Evolutionary conservation across 2,888 invertebrate genomes (phyloP), one percentile per base, ranked within the genome.

Genomic region (Sympetrum striolatum): DNA sequence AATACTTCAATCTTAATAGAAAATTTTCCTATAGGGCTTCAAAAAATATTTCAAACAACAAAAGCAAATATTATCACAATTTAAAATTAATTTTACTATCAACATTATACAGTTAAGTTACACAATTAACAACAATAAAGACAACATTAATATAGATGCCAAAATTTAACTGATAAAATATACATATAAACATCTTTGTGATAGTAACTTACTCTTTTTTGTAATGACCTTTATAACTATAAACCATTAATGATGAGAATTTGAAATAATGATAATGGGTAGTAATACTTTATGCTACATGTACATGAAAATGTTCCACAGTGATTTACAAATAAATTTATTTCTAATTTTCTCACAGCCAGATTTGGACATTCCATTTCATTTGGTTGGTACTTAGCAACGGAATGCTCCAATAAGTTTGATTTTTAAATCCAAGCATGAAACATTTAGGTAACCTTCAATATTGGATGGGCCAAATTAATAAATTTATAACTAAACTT

Each of bases 21-120:
- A 12, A 53, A 12, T 2, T 53, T 8, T 53, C 48, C 2, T 53
- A 14, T 53, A 15, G 5, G 18, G 10, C 1, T 14, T 0, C 5
- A 1, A 18, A 18, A 18, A 1, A 53, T 1, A 18, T 53, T 18
- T 48, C 12, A 48, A 48, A 8, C 48, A 48, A 48, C 4, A 2
- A 12, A 48, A 10, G 1, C 12, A 2, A 5, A 44, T 8, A 44
- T n/a, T n/a, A 10, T 48, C 25, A 37, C 10, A 35, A 12, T 86
- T 60, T 37, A 86, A 60, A 86, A 60, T 60, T 37, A 60, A 86
- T 60, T 60, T 35, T 86, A 58, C 35, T 35, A 18, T 53, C 35
- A 82, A 86, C 60, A 86, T 86, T 60, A 39, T 86, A 86, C 86
- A 86, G 60, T 86, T 37, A 22, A 60, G 37, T 64, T 86, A 86